These are phyloP conservation scores for Pseudochirops corinnae DNA, from an alignment of 2,797 vertebrate species.

Conservation along the genomic window DNA sequence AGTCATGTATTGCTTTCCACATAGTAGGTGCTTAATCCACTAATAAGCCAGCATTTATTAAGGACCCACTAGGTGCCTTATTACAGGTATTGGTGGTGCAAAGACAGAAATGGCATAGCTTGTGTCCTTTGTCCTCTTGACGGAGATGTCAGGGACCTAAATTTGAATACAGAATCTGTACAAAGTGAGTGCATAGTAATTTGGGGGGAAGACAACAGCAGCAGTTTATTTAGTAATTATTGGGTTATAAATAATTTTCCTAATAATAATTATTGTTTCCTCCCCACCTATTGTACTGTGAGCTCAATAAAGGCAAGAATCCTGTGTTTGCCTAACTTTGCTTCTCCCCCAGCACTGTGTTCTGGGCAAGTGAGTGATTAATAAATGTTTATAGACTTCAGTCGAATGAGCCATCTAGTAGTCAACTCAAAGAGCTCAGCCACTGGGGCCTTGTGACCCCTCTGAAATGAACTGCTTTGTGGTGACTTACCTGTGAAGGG, in stretches of 20 bases:
- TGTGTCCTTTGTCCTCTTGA: neutral
- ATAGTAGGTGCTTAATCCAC: neutral
- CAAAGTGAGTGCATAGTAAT: neutral
- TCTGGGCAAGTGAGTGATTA: neutral
- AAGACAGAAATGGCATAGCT: neutral
- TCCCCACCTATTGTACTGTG: neutral
- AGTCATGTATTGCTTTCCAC: neutral
- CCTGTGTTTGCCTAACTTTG: neutral
- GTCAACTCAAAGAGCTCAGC: neutral
- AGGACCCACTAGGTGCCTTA: neutral
- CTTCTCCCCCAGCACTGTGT: neutral
- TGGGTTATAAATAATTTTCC: neutral
- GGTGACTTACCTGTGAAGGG: constrained; percentile 58
- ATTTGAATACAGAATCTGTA: neutral
- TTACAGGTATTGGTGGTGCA: neutral
- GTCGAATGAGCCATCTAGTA: neutral
- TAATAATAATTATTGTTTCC: neutral
- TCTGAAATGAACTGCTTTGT: constrained; percentile 62
- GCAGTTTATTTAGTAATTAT: neutral
- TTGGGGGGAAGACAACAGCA: neutral
- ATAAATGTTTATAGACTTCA: neutral
- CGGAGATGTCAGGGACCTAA: neutral
- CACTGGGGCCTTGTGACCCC: constrained; percentile 33
- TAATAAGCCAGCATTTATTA: neutral
- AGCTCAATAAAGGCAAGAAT: neutral